Evolutionary conservation across 2,113 vertebrate species (phyloP).

Genomic region (Phrynosoma platyrhinos): DNA sequence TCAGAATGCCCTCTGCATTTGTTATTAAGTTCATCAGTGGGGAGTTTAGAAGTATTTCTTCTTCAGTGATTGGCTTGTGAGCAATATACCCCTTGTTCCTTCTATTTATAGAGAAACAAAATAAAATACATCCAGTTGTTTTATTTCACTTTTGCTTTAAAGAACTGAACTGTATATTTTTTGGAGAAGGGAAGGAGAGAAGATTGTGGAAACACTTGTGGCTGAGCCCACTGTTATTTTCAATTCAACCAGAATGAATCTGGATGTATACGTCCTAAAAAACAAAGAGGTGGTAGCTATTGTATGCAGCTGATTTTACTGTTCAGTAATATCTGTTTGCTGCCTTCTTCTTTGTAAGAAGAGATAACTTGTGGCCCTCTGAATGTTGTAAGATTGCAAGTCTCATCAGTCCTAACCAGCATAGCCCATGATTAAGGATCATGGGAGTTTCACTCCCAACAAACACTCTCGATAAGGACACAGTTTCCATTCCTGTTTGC

Average conservation of each 20-base stretch:
- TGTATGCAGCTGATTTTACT: background rate
- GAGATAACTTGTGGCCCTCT: too few species aligned
- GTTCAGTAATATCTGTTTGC: background rate
- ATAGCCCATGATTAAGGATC: too few species aligned
- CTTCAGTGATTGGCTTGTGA: constrained; percentile 7
- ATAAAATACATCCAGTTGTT: background rate
- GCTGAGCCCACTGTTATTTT: background rate
- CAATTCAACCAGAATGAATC: background rate
- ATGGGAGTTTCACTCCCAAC: too few species aligned
- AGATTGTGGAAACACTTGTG: background rate
- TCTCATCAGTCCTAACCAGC: too few species aligned
- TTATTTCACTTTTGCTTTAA: background rate
- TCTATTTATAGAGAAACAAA: background rate
- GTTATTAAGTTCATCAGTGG: constrained; percentile 20
- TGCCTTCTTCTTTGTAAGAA: too few species aligned
- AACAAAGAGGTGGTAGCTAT: background rate
- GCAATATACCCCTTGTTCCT: background rate
- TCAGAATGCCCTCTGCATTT: background rate
- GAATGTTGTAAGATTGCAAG: too few species aligned
- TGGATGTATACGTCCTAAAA: background rate
- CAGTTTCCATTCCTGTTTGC: too few species aligned
- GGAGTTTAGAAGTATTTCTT: constrained; percentile 2
- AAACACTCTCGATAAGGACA: too few species aligned
- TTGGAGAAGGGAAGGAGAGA: background rate
- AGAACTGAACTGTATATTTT: background rate